phyloP scores from a whole-genome alignment of 2,888 invertebrate genomes.

The Drosophila monieri region DNA sequence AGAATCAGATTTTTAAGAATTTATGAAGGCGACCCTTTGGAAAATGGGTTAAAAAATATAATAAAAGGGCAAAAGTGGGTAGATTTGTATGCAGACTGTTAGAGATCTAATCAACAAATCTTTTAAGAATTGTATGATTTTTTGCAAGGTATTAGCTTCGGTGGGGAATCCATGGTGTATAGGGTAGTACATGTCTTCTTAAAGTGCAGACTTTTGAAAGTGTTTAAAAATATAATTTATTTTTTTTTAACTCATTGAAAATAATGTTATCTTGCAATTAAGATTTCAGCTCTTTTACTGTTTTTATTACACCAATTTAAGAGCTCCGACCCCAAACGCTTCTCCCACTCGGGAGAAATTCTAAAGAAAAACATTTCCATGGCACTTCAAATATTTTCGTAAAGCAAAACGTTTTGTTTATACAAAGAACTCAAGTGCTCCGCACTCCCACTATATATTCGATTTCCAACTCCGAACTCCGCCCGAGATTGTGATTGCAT shows the following conservation, averaged over 20 bases:
- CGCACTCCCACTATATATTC: constrained; percentile 16
- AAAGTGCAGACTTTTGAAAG: too few relatives aligned
- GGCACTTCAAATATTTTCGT: constrained; percentile 44
- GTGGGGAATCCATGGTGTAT: too few relatives aligned
- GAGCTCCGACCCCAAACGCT: constrained; percentile 19
- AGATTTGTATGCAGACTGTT: too few relatives aligned
- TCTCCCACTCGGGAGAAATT: constrained; percentile 7
- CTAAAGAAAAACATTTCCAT: constrained; percentile 31
- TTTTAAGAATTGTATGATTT: too few relatives aligned
- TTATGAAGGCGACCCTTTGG: too few relatives aligned
- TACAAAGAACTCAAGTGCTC: constrained; percentile 36
- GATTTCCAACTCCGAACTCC: constrained; percentile 14
- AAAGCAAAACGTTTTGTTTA: constrained; percentile 35
- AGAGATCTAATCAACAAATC: too few relatives aligned
- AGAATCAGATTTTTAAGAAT: too few relatives aligned
- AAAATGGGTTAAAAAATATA: too few relatives aligned
- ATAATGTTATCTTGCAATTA: constrained; percentile 11
- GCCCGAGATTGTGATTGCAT: constrained; percentile 20
- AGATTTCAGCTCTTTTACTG: constrained; percentile 5
- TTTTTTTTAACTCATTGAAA: background rate
- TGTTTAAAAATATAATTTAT: too few relatives aligned
- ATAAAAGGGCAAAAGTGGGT: too few relatives aligned
- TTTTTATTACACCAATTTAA: constrained; percentile 24
- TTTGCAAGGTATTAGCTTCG: too few relatives aligned
- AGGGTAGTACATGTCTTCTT: too few relatives aligned